Evolutionary conservation across 2,797 vertebrate genomes (phyloP).

Genomic region (Epinephelus awoara): DNA sequence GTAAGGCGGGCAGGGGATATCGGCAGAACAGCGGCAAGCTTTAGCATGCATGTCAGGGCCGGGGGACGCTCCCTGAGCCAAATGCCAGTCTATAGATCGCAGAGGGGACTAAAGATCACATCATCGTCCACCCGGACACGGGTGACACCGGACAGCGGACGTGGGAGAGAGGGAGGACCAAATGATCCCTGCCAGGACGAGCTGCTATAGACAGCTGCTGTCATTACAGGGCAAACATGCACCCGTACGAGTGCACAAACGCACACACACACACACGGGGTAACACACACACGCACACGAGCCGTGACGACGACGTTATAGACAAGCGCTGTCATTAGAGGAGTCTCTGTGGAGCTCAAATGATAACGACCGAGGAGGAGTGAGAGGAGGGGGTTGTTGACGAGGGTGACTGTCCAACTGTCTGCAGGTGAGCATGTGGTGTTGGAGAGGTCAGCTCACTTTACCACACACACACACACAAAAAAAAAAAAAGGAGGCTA

Average conservation of each 20-base stretch:
- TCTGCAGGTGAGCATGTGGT: constrained; percentile 76
- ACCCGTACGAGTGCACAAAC: constrained; percentile 55
- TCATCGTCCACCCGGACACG: constrained; percentile 94
- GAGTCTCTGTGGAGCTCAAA: constrained; percentile 92
- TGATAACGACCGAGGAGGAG: constrained; percentile 75
- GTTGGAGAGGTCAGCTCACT: constrained; percentile 72
- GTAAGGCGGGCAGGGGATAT: constrained; percentile 81
- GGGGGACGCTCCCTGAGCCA: constrained; percentile 92
- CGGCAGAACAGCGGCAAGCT: constrained; percentile 87
- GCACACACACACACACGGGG: constrained; percentile 43
- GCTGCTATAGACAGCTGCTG: constrained; percentile 97
- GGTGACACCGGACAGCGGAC: constrained; percentile 90
- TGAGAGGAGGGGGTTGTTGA: constrained; percentile 38
- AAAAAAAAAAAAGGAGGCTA: not conserved
- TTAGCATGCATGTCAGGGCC: constrained; percentile 96
- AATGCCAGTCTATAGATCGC: constrained; percentile 99
- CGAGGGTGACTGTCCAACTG: constrained; percentile 71
- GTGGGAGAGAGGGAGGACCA: constrained; percentile 79
- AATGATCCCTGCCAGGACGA: constrained; percentile 97
- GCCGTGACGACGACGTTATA: constrained; percentile 92
- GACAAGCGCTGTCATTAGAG: constrained; percentile 97
- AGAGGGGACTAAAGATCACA: constrained; percentile 99
- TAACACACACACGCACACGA: constrained; percentile 58
- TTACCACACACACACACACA: constrained; percentile 25
- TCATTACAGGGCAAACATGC: constrained; percentile 91